Evolutionary conservation across 1,140 invertebrate species (phyloP).

Genomic region (Cydia splendana): DNA sequence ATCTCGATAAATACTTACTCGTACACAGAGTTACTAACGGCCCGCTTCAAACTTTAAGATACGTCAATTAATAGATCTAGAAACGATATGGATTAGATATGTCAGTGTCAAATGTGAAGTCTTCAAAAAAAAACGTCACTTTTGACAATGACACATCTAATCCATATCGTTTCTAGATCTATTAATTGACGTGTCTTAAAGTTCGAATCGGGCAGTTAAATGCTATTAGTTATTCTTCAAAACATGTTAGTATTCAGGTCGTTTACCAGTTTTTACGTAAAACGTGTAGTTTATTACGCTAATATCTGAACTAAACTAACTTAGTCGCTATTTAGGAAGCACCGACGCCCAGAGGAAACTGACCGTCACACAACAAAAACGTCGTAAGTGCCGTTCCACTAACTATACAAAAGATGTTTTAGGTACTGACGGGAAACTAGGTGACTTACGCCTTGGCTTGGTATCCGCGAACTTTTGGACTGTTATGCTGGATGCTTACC

Average conservation of each 20-base stretch:
- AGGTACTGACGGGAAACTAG: slow-evolving; percentile 1
- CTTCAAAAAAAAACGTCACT: too few species aligned
- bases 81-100: too few species aligned
- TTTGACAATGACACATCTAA: too few species aligned
- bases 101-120: too few species aligned
- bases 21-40: too few species aligned
- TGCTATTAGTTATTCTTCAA: not conserved
- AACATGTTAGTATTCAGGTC: not conserved
- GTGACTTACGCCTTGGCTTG: slow-evolving; percentile 24
- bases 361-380: not conserved
- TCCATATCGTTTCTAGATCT: too few species aligned
- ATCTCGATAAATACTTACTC: too few species aligned
- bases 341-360: slow-evolving; percentile 10
- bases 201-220: not conserved
- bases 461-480: slow-evolving; percentile 12
- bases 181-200: too few species aligned
- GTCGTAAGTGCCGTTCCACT: not conserved
- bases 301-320: slow-evolving; percentile 28
- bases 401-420: not conserved
- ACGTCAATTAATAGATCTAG: too few species aligned
- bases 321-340: slow-evolving; percentile 21
- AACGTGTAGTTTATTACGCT: not conserved
- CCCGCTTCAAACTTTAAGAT: too few species aligned
- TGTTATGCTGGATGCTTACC: not conserved
- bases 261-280: not conserved